These are phyloP conservation scores for Lepus townsendii DNA, from an alignment of 2,797 vertebrate genomes.

Conservation along the genomic window DNA sequence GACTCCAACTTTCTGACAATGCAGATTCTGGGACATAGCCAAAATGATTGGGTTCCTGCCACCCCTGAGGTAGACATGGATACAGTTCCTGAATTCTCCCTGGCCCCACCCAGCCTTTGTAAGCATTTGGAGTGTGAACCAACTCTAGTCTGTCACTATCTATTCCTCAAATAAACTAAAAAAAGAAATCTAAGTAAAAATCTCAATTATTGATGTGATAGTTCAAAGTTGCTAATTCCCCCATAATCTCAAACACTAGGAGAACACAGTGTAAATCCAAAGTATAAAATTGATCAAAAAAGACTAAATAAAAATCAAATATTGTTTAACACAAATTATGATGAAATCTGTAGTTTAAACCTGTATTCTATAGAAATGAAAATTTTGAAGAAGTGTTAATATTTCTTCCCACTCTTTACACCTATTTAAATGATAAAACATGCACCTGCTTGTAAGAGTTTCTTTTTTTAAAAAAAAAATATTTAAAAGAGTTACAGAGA, in stretches of 20 bases:
- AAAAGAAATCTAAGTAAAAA: background rate
- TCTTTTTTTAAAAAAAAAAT: fast-evolving
- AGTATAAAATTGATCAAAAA: background rate
- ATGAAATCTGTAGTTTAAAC: slow-evolving; percentile 29
- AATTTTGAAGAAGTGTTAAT: slow-evolving; percentile 17
- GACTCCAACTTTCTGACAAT: too few relatives aligned
- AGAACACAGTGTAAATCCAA: background rate
- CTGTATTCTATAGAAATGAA: slow-evolving; percentile 30
- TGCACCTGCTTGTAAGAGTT: background rate
- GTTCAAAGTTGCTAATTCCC: background rate
- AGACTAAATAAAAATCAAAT: slow-evolving; percentile 3
- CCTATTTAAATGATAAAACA: slow-evolving; percentile 2
- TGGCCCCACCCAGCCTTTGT: too few relatives aligned
- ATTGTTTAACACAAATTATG: slow-evolving; percentile 41
- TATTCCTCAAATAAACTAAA: too few relatives aligned
- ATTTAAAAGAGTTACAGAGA: too few relatives aligned
- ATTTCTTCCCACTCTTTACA: slow-evolving; percentile 30
- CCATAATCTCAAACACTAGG: background rate
- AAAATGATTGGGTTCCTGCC: too few relatives aligned
- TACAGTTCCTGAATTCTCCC: too few relatives aligned
- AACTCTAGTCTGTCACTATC: too few relatives aligned
- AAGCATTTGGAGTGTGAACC: too few relatives aligned
- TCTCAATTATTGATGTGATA: background rate
- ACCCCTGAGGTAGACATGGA: too few relatives aligned
- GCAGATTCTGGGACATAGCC: too few relatives aligned